Conservation (phyloP, 1,140 invertebrate genomes). For the Thalassaphorura encarpata region DNA sequence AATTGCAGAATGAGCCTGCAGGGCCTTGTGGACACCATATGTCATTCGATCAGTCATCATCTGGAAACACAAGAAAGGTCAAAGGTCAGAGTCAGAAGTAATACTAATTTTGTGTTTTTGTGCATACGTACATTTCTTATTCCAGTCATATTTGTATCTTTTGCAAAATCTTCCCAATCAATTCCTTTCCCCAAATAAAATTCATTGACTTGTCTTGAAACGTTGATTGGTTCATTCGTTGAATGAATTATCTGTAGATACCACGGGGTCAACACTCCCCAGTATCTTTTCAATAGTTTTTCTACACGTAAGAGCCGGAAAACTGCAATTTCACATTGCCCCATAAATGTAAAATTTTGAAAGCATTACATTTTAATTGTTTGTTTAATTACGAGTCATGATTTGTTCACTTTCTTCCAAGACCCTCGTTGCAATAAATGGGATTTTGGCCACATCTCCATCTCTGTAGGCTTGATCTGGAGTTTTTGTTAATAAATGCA, state of each 20-base stretch:
- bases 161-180: neutral
- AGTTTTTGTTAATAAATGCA: neutral
- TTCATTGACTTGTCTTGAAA: neutral
- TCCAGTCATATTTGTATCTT: neutral
- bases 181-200: neutral
- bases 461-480: neutral
- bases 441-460: slow-evolving; percentile 1
- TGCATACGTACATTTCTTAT: neutral
- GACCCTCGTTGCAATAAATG: neutral
- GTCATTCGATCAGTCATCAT: neutral
- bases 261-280: neutral
- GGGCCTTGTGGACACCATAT: neutral
- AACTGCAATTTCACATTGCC: neutral
- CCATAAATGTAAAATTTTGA: neutral
- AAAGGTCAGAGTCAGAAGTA: neutral
- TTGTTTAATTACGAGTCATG: neutral
- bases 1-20: neutral
- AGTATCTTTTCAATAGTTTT: neutral
- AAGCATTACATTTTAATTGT: neutral
- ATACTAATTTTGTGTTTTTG: neutral
- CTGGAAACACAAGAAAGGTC: no score
- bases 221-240: neutral
- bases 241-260: neutral
- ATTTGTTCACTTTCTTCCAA: slow-evolving; percentile 1
- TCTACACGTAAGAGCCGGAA: neutral